A percentile compares a stretch with the other conserved stretches of the same genome.
phyloP scores from a whole-genome alignment of 37 sponge, comb jelly and placozoan genomes.

The Oopsacas minuta region DNA sequence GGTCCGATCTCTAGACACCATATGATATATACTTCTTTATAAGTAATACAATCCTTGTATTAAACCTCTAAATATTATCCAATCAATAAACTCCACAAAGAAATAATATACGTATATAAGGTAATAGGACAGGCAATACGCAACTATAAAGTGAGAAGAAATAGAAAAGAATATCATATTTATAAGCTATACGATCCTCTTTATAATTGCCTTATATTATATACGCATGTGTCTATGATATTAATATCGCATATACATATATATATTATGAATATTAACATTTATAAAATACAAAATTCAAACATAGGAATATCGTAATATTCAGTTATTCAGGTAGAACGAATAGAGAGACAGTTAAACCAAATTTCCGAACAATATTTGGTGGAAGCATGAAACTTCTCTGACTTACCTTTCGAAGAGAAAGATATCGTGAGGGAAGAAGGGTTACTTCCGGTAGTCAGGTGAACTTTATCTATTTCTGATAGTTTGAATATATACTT shows the following conservation, averaged over 20 bases:
- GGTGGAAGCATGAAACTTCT: neutral
- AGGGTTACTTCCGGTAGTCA: neutral
- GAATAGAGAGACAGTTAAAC: conserved; percentile 2
- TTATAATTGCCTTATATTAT: no score
- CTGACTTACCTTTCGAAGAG: neutral
- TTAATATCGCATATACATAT: neutral
- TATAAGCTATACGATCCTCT: no score
- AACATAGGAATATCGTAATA: no score
- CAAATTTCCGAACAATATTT: neutral
- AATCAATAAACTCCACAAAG: no score
- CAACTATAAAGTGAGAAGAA: no score
- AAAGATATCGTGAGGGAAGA: neutral
- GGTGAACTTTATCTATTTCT: neutral
- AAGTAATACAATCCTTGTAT: neutral
- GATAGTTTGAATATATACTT: neutral
- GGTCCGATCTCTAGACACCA: neutral
- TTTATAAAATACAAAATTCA: neutral
- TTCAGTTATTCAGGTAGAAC: neutral
- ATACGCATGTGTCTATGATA: no score
- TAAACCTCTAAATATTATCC: no score
- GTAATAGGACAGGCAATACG: no score
- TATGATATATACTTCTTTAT: neutral
- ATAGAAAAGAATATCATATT: no score
- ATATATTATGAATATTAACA: neutral
- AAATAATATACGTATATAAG: no score